These are phyloP conservation scores for rat (Rattus norvegicus) DNA, from an alignment of 2,113 vertebrate species.

Conservation along the genomic window DNA sequence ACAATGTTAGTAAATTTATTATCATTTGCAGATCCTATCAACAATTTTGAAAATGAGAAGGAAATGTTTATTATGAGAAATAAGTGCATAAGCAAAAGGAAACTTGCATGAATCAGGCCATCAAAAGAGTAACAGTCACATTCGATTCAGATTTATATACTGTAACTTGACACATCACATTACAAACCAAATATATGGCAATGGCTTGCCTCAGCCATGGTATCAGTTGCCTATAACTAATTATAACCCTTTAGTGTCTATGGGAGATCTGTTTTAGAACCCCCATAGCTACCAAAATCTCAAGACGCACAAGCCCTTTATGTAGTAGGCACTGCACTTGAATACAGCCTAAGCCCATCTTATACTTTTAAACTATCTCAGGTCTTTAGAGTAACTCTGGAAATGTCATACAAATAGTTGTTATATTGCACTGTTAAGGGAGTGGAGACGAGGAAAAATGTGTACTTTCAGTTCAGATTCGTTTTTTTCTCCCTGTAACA, in stretches of 20 bases:
- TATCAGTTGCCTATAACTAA: background rate
- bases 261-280: background rate
- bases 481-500: background rate
- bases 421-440: background rate
- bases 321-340: background rate
- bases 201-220: background rate
- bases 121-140: slow-evolving; percentile 26
- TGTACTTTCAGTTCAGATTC: background rate
- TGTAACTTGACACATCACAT: background rate
- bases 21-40: background rate
- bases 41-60: slow-evolving; percentile 13
- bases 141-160: background rate
- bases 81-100: background rate
- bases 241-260: background rate
- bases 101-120: background rate
- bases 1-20: background rate
- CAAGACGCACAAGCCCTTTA: background rate
- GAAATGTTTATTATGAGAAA: background rate
- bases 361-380: background rate
- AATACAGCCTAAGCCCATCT: background rate
- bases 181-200: background rate
- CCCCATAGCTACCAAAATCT: background rate
- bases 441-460: background rate
- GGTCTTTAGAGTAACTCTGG: background rate
- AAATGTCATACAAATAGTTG: background rate